Percentiles rank a stretch among this genome's conserved stretches.
Conservation (phyloP, 2,888 invertebrate genomes). For the Apamea crenata region DNA sequence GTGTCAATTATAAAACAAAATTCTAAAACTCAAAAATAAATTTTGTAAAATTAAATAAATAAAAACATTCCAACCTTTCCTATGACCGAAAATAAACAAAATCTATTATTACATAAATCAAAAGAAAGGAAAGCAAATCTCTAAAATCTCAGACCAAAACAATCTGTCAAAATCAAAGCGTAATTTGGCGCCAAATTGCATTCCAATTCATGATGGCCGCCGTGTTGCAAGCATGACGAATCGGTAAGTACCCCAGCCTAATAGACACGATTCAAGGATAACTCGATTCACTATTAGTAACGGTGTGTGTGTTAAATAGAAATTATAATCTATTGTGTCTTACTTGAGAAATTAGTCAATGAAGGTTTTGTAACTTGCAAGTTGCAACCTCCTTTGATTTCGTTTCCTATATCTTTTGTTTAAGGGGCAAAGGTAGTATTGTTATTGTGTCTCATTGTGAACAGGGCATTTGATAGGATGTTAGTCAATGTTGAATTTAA, state of each 20-base stretch:
- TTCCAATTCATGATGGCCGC: slow-evolving; percentile 62
- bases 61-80: neutral
- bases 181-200: slow-evolving; percentile 67
- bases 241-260: slow-evolving; percentile 52
- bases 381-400: slow-evolving; percentile 45
- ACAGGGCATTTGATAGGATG: slow-evolving; percentile 18
- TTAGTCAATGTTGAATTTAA: slow-evolving; percentile 30
- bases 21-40: neutral
- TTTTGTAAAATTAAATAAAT: slow-evolving; percentile 3
- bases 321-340: slow-evolving; percentile 64
- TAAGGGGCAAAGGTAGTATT: slow-evolving; percentile 28
- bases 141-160: slow-evolving; percentile 31
- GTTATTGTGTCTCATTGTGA: slow-evolving; percentile 28
- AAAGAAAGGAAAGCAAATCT: slow-evolving; percentile 46
- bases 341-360: slow-evolving; percentile 56
- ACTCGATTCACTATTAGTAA: slow-evolving; percentile 65
- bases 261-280: slow-evolving; percentile 63
- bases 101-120: slow-evolving; percentile 5
- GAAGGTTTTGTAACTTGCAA: slow-evolving; percentile 41
- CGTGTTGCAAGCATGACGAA: slow-evolving; percentile 66
- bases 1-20: neutral
- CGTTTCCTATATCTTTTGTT: slow-evolving; percentile 44
- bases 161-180: slow-evolving; percentile 62
- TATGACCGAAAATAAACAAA: slow-evolving; percentile 10
- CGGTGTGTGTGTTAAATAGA: slow-evolving; percentile 61